phyloP scores from a whole-genome alignment of 2,113 vertebrate genomes.

The Zosterops hypoxanthus region DNA sequence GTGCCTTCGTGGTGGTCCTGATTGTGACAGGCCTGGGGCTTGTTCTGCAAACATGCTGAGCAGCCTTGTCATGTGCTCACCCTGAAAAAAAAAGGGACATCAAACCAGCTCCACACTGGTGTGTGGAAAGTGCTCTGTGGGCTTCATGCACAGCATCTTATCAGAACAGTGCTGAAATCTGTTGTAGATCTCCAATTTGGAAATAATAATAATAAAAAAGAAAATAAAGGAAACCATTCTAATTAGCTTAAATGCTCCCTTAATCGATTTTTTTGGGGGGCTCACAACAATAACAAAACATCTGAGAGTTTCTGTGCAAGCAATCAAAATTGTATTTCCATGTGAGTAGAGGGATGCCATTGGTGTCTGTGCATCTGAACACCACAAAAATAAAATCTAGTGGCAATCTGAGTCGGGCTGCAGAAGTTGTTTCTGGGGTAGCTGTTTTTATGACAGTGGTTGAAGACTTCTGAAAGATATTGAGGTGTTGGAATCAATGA shows the following conservation, averaged over 20 bases:
- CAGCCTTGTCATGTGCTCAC: accelerated
- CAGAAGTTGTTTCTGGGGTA: not conserved
- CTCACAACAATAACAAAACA: not conserved
- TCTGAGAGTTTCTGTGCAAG: not conserved
- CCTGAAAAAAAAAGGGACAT: accelerated
- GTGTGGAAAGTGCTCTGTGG: not conserved
- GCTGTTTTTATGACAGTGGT: not conserved
- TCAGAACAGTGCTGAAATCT: not conserved
- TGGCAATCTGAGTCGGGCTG: not conserved
- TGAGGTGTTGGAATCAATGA: not conserved
- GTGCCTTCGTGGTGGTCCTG: not conserved
- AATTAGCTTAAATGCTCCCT: slow-evolving; percentile 2
- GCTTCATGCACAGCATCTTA: accelerated
- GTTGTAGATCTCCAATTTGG: not conserved
- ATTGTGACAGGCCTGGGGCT: not conserved
- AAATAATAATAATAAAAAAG: not conserved
- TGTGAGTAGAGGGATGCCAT: not conserved
- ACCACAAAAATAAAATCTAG: not conserved
- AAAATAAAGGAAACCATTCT: not conserved
- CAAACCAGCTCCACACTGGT: accelerated
- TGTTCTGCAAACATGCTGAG: not conserved
- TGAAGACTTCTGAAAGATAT: not conserved
- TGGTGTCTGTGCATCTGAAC: not conserved
- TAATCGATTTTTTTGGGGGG: not conserved
- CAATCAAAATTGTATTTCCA: not conserved